Evolutionary conservation across 37 sponge, comb jelly and placozoan species (phyloP).

Genomic region (Eunapius fragilis): DNA sequence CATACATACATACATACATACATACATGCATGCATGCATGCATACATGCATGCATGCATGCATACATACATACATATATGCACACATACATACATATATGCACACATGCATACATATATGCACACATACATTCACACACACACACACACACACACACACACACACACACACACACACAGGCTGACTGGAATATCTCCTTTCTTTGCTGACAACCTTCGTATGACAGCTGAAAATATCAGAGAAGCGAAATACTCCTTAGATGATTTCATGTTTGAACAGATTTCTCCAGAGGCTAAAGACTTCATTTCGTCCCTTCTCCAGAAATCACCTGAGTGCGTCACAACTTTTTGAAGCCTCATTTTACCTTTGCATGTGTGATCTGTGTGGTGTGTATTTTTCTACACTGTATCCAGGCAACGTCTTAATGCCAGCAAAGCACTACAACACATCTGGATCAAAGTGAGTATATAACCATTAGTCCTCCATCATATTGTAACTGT

Average conservation of each 20-base stretch:
- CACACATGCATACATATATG: background rate
- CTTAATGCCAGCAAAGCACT: slow-evolving; percentile 26
- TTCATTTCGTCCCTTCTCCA: slow-evolving; percentile 71
- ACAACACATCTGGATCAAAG: slow-evolving; percentile 54
- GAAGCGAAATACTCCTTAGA: slow-evolving; percentile 59
- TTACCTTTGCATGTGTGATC: background rate
- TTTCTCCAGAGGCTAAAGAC: slow-evolving; percentile 78
- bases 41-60: background rate
- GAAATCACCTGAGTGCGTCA: slow-evolving; percentile 50
- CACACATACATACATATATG: slow-evolving; percentile 64
- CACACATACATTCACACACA: background rate
- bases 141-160: background rate
- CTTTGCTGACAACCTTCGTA: slow-evolving; percentile 60
- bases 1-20: background rate
- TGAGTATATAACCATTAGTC: background rate
- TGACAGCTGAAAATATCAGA: slow-evolving; percentile 26
- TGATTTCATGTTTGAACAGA: slow-evolving; percentile 44
- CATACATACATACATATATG: background rate
- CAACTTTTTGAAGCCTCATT: background rate
- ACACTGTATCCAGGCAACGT: slow-evolving; percentile 22
- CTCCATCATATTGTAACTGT: no score
- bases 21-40: background rate
- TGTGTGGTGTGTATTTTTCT: background rate
- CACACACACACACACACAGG: slow-evolving; percentile 32
- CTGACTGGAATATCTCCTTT: slow-evolving; percentile 82